Evolutionary conservation across 2,113 vertebrate species (phyloP).

Genomic region (Hippocampus mohnikei): DNA sequence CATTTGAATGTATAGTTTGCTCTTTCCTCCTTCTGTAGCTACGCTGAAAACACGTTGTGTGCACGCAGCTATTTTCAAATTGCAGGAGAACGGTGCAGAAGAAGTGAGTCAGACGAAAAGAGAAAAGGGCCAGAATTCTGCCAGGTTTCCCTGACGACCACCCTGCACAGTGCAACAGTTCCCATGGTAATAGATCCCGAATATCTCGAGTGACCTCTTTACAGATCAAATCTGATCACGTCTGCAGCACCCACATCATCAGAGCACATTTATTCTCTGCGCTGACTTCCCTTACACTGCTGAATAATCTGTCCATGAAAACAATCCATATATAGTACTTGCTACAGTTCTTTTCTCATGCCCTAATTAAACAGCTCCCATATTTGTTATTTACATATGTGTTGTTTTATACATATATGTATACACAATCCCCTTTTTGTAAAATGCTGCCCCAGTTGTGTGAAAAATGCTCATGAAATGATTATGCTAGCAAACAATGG

Average conservation of each 20-base stretch:
- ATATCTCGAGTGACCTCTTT: conserved; percentile 35
- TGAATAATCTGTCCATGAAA: too few relatives aligned
- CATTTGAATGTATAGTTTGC: conserved; percentile 21
- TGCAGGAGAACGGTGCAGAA: conserved; percentile 21
- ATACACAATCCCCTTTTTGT: too few relatives aligned
- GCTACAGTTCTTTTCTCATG: too few relatives aligned
- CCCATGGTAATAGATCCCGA: conserved; percentile 69
- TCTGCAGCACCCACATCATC: not conserved
- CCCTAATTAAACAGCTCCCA: too few relatives aligned
- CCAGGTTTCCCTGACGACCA: conserved; percentile 69
- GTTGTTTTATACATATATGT: too few relatives aligned
- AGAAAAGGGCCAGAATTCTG: conserved; percentile 44
- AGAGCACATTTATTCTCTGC: not conserved
- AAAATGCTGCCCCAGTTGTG: too few relatives aligned
- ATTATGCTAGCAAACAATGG: too few relatives aligned
- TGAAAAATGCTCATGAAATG: too few relatives aligned
- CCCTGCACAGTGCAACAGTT: conserved; percentile 67
- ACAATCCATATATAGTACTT: too few relatives aligned
- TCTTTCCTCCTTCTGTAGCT: conserved; percentile 18
- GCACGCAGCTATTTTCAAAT: conserved; percentile 30
- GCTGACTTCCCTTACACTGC: too few relatives aligned
- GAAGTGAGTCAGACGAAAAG: conserved; percentile 40
- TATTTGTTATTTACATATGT: too few relatives aligned
- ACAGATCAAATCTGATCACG: not conserved
- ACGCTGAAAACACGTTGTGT: not conserved